These are phyloP conservation scores for Bradypodion pumilum DNA, from an alignment of 2,797 vertebrate species.

Conservation along the genomic window DNA sequence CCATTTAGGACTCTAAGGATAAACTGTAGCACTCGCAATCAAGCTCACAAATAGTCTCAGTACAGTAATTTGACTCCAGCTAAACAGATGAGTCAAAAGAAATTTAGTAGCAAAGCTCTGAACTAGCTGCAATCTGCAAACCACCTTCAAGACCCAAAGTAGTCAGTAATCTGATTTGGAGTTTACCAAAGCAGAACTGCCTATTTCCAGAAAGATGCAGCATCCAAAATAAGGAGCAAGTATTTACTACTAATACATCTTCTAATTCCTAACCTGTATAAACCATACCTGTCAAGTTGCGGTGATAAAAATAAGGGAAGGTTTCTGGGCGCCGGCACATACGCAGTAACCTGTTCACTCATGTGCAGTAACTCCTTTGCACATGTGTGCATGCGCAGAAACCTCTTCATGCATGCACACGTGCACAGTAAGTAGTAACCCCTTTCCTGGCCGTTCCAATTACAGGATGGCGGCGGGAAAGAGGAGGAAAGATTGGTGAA, in stretches of 20 bases:
- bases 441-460: too few species aligned
- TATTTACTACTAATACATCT: not conserved
- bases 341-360: too few species aligned
- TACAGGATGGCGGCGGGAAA: too few species aligned
- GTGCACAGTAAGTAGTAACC: too few species aligned
- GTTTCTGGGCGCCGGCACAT: too few species aligned
- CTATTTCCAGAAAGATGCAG: not conserved
- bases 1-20: not conserved
- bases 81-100: not conserved
- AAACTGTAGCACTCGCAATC: not conserved
- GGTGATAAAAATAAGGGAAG: too few species aligned
- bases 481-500: too few species aligned
- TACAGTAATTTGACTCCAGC: not conserved
- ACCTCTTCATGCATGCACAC: too few species aligned
- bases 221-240: not conserved
- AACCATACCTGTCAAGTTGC: too few species aligned
- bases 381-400: too few species aligned
- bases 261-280: not conserved
- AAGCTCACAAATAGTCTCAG: too few species aligned
- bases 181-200: not conserved
- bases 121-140: not conserved
- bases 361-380: too few species aligned
- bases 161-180: not conserved
- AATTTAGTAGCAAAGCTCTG: not conserved
- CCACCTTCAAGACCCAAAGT: not conserved